Evolutionary conservation across 2,888 invertebrate species (phyloP), one percentile per base, ranked within the genome.

Genomic region (Parthenolecanium corni): DNA sequence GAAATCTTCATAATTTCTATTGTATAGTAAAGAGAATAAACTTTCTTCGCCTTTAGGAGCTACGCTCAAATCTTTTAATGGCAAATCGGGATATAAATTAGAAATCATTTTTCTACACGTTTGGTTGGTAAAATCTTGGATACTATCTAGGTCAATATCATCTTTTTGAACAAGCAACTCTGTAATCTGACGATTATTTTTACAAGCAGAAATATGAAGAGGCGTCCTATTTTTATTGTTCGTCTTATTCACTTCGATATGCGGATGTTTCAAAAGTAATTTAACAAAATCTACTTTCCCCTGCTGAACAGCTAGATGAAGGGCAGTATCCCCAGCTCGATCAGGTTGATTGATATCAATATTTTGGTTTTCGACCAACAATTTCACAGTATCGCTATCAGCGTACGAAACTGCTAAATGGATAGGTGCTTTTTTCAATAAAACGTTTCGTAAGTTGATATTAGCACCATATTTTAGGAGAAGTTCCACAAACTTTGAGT

Each of bases 341-440:
- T 73, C 77, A 68, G 76, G 75, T 16, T 76, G 70, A 68, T 80
- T 78, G 0, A 79, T 74, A 65, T 80, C 76, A 49, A 77, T 76
- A 65, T 74, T 71, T 3, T 24, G 23, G 25, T 57, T 47, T n/a
- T 47, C 52, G 16, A 75, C 24, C 16, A 82, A 70, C 1, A 72
- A 71, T 65, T 73, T 71, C 47, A 83, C 69, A 6, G 77, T 77
- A 46, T 76, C 75, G 4, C 74, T 70, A 66, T 78, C 77, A 20
- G 79, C 79, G 52, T 74, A 75, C 70, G 80, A 79, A 0, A 80
- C 77, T 2, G 83, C 82, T 65, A 81, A 81, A 72, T 85, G 84
- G 66, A 85, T 75, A 0, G 84, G 81, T n/a, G 81, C 79, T 66
- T 78, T 79, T 16, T 78, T 76, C 58, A 79, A 77, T 2, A 75